Conservation (phyloP, 1,140 invertebrate species). For the Drosophila ambigua region DNA sequence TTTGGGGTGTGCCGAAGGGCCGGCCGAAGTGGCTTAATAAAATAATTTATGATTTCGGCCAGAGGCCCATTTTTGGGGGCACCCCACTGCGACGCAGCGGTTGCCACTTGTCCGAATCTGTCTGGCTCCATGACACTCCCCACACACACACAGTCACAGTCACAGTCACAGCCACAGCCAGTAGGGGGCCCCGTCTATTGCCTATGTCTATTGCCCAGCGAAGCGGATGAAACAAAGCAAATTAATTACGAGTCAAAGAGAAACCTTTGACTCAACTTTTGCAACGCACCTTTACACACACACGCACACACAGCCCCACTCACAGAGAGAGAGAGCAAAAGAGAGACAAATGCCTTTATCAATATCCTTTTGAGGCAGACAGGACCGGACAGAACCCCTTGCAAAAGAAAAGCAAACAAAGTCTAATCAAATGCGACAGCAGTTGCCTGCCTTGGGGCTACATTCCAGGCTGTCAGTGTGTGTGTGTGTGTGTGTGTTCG, state of each 20-base stretch:
- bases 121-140: neutral
- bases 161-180: too few relatives aligned
- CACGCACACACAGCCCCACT: slow-evolving; percentile 8
- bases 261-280: slow-evolving; percentile 71
- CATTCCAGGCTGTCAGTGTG: slow-evolving; percentile 18
- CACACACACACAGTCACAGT: too few relatives aligned
- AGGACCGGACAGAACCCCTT: neutral
- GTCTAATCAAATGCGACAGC: slow-evolving; percentile 78
- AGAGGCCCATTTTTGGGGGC: slow-evolving; percentile 64
- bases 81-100: slow-evolving; percentile 15
- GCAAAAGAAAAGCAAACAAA: slow-evolving; percentile 45
- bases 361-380: slow-evolving; percentile 68
- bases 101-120: slow-evolving; percentile 5
- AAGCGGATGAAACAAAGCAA: slow-evolving; percentile 79
- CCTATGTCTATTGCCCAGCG: slow-evolving; percentile 42
- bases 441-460: slow-evolving; percentile 35
- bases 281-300: slow-evolving; percentile 60
- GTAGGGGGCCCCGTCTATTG: too few relatives aligned
- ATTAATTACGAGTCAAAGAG: slow-evolving; percentile 82
- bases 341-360: slow-evolving; percentile 70
- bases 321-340: slow-evolving; percentile 3
- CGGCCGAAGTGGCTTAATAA: slow-evolving; percentile 78
- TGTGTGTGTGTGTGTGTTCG: slow-evolving; percentile 23
- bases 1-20: slow-evolving; percentile 65
- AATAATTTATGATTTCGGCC: slow-evolving; percentile 74